Conservation (phyloP, 1,140 invertebrate genomes). For the Bombus soroeensis region DNA sequence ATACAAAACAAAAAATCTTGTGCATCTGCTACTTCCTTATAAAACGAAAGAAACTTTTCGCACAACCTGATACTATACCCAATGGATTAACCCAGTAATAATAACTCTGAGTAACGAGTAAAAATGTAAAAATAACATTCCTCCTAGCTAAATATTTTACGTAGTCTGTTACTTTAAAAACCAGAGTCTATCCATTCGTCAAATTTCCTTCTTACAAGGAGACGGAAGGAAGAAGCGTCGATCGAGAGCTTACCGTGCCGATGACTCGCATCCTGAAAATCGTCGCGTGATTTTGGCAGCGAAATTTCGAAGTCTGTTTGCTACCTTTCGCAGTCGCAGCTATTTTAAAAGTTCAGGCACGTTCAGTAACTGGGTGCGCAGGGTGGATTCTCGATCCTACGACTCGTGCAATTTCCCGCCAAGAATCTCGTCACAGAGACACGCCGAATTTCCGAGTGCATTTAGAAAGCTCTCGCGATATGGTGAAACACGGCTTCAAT, state of each 20-base stretch:
- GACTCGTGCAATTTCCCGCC: constrained; percentile 38
- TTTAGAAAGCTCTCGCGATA: background rate
- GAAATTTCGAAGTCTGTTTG: constrained; percentile 12
- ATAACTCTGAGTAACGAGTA: no score
- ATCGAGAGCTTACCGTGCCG: background rate
- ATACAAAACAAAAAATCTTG: no score
- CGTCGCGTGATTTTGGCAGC: background rate
- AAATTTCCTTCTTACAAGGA: background rate
- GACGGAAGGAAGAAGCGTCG: background rate
- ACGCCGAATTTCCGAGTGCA: constrained; percentile 1
- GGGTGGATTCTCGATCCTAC: background rate
- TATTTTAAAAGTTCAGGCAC: constrained; percentile 51
- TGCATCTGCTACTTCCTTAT: no score
- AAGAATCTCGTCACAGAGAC: background rate
- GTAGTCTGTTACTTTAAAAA: no score
- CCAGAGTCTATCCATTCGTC: background rate
- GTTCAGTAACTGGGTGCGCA: background rate
- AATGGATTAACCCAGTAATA: no score
- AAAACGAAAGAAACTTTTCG: no score
- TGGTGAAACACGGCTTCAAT: background rate
- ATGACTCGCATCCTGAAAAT: background rate
- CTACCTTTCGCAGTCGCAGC: background rate
- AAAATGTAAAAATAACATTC: no score
- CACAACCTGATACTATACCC: no score
- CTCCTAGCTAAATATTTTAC: no score